Evolutionary conservation across 2,888 invertebrate genomes (phyloP).

Genomic region (Leucophora obtusa): DNA sequence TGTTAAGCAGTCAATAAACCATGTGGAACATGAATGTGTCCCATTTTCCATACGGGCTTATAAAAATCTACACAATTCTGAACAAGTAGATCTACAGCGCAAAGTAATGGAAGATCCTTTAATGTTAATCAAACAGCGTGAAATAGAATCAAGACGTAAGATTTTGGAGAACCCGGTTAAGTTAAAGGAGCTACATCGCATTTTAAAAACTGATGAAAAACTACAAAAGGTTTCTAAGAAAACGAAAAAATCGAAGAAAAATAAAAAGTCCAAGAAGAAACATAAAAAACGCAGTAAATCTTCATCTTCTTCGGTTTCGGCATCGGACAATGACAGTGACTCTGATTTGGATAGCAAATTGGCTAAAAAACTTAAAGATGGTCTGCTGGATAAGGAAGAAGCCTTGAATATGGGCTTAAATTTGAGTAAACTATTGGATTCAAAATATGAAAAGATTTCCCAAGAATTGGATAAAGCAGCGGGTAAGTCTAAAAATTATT

Average conservation of each 20-base stretch:
- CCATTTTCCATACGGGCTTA: conserved; percentile 84
- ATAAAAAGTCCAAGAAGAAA: conserved; percentile 69
- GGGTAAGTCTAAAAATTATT: conserved; percentile 67
- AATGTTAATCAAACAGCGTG: conserved; percentile 91
- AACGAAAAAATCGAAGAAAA: conserved; percentile 67
- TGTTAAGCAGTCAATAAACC: conserved; percentile 81
- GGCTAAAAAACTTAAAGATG: conserved; percentile 83
- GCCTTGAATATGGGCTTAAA: conserved; percentile 69
- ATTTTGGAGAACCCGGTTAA: conserved; percentile 95
- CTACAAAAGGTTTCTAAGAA: conserved; percentile 69
- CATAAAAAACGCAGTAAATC: conserved; percentile 71
- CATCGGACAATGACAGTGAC: conserved; percentile 68
- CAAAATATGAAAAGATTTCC: conserved; percentile 77
- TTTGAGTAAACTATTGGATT: conserved; percentile 75
- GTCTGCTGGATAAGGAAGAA: conserved; percentile 68
- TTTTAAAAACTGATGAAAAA: conserved; percentile 83
- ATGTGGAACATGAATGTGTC: conserved; percentile 86
- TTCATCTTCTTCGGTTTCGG: conserved; percentile 72
- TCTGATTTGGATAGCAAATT: conserved; percentile 84
- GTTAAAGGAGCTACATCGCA: conserved; percentile 89
- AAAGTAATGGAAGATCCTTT: conserved; percentile 97
- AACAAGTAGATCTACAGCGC: conserved; percentile 90
- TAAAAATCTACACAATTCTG: conserved; percentile 79
- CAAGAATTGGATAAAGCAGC: conserved; percentile 77
- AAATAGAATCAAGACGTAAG: conserved; percentile 91